Base-by-base conservation (phyloP, 2,113 vertebrate species). In the Hypocryptadius cinnamomeus region DNA sequence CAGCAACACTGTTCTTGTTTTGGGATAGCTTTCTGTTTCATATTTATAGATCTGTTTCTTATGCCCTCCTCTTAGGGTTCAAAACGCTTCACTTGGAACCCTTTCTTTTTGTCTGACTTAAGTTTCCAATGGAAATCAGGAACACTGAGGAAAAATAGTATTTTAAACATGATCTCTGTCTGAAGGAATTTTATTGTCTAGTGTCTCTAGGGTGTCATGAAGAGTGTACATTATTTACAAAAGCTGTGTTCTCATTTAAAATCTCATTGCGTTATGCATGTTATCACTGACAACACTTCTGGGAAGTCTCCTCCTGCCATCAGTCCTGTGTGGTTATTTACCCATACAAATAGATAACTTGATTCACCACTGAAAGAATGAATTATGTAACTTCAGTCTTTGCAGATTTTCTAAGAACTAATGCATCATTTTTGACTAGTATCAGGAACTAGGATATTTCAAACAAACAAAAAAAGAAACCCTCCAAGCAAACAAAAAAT, bases 161-260 rank as follows among this genome's bases (percentile, higher is more conserved):
- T 94, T 94, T 89, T 90, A 84, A 71, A 21, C 56, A 79, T 1
- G 0, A 39, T 73, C 35, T 73, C 40, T 92, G 54, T 71, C 40
- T 93, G 59, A 83, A 93, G 65, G 66, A 90, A 78, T 82, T 78
- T 71, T 87, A 37, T 73, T 65, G 39, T 68, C 63, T 91, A 13
- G 24, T 22, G 39, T 95, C 86, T 92, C 85, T 28, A 51, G 92
- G 87, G 89, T 79, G 93, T 84, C 79, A 89, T 92, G 82, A 96
- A 84, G 60, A 93, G 17, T 81, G 76, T 91, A 89, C 42, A n/a
- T 96, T 96, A 95, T 96, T 97, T 96, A 96, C 89, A 87, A 78
- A 95, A 95, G 57, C 82, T 64, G 39, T 77, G 65, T 89, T 96
- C 94, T 97, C 96, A 63, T 97, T 97, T 96, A 92, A 97, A 97